phyloP scores from a whole-genome alignment of 1,140 invertebrate species.

The Lepidurus apus region DNA sequence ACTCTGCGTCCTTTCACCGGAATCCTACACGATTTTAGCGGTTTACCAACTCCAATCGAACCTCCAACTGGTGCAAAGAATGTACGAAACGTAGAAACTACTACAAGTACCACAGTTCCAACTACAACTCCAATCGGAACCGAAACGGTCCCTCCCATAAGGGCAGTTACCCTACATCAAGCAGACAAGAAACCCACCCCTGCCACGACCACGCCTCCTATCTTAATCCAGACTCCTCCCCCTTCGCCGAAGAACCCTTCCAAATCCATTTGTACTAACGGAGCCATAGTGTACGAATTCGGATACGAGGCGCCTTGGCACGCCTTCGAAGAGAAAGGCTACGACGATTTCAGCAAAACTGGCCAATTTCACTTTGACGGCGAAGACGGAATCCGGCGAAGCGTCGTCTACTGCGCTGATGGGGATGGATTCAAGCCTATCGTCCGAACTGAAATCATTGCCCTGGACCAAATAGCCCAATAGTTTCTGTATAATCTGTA shows the following conservation, averaged over 20 bases:
- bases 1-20: background rate
- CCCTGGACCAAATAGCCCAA: background rate
- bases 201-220: slow-evolving; percentile 27
- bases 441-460: slow-evolving; percentile 22
- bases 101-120: background rate
- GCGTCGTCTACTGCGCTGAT: slow-evolving; percentile 33
- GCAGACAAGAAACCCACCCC: slow-evolving; percentile 12
- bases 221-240: background rate
- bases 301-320: slow-evolving; percentile 31
- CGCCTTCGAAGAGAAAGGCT: slow-evolving; percentile 32
- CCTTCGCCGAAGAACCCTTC: background rate
- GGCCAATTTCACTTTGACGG: slow-evolving; percentile 33
- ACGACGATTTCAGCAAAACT: slow-evolving; percentile 34
- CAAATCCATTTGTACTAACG: slow-evolving; percentile 20
- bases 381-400: slow-evolving; percentile 29
- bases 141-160: background rate
- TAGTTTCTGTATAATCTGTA: background rate
- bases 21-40: background rate
- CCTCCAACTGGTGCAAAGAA: background rate
- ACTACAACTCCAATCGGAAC: background rate
- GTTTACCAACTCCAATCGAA: background rate
- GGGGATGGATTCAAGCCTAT: slow-evolving; percentile 31
- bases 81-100: background rate
- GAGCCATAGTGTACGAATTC: slow-evolving; percentile 34
- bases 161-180: background rate